These are phyloP conservation scores for Holothuria leucospilota DNA, from an alignment of 53 echinoderm and acorn worm genomes.

Conservation along the genomic window DNA sequence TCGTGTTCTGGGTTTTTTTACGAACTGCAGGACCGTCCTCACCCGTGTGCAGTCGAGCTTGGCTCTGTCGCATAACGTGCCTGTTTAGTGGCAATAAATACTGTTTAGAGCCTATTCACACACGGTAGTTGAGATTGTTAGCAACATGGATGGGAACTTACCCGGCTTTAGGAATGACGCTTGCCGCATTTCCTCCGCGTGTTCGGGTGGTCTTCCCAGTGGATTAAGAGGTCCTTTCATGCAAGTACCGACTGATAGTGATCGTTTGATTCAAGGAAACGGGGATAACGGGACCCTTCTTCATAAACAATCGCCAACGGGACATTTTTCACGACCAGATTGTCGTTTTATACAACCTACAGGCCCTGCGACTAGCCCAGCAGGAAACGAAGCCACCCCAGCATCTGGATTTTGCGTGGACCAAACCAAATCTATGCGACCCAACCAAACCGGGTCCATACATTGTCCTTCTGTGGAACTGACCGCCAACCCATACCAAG, in stretches of 20 bases:
- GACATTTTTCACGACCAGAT: constrained; percentile 60
- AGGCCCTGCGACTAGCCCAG: constrained; percentile 46
- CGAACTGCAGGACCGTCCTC: constrained; percentile 15
- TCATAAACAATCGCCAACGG: constrained; percentile 53
- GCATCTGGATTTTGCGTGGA: constrained; percentile 53
- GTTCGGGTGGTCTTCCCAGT: constrained; percentile 37
- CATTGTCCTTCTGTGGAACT: constrained; percentile 69
- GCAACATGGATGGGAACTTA: constrained; percentile 53
- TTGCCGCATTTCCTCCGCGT: constrained; percentile 49
- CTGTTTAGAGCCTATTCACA: constrained; percentile 53
- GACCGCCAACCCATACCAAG: constrained; percentile 54
- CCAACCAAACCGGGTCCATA: constrained; percentile 59
- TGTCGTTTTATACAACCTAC: constrained; percentile 67
- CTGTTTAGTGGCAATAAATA: constrained; percentile 57
- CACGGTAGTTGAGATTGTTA: constrained; percentile 23
- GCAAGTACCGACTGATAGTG: constrained; percentile 47
- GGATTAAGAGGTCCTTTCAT: constrained; percentile 49
- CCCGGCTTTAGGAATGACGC: constrained; percentile 45
- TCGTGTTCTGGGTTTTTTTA: constrained; percentile 15
- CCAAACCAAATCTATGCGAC: constrained; percentile 61
- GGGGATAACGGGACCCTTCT: constrained; percentile 47
- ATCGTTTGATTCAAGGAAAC: constrained; percentile 33
- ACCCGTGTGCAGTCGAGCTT: constrained; percentile 46
- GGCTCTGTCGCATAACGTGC: constrained; percentile 49
- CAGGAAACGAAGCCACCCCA: constrained; percentile 52